Evolutionary conservation across 2,797 vertebrate species (phyloP), one percentile per base, ranked within the genome.

Genomic region (Odontamblyopus lacepedii): DNA sequence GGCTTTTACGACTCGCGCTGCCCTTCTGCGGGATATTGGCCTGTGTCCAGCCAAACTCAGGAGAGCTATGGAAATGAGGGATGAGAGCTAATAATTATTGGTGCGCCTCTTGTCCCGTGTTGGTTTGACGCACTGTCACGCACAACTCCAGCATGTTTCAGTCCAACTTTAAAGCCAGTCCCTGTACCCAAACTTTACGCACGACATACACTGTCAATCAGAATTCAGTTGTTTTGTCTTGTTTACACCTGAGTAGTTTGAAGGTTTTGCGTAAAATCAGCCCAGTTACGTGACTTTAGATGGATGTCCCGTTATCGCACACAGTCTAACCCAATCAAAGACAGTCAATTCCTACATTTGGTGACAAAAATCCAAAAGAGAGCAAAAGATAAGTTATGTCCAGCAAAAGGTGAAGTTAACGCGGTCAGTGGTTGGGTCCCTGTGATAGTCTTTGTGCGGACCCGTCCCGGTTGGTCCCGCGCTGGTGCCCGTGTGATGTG

Each of bases 61-160:
- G 89, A 92, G 93, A 91, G 93, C 93, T 95, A 95, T 96, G 96
- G 92, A 95, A 95, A 97, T 96, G 95, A 96, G 92, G 94, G 92
- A 93, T 83, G 86, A 85, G 71, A 91, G 93, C 92, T 87, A 80
- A 94, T 95, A 95, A 96, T 95, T 94, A 96, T 94, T 91, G 89
- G 88, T 85, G 84, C 84, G 92, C 91, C 91, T 93, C 88, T 92
- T 89, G 91, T 91, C 93, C 88, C 63, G 73, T 67, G 90, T 73
- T 66, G 90, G 76, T 91, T 92, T 90, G 90, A 89, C 89, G 90
- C 88, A 72, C 81, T 23, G 53, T 26, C 53, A 89, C 89, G 90
- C 89, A 71, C 81, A 57, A 80, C 83, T 83, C 80, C 85, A 59
- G 19, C 81, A 81, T 77, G 91, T 81, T 86, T 83, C 83, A 57